Percentiles rank a stretch among this genome's conserved stretches.
phyloP scores from a whole-genome alignment of 1,140 invertebrate species.

The Leptinotarsa lineolata region DNA sequence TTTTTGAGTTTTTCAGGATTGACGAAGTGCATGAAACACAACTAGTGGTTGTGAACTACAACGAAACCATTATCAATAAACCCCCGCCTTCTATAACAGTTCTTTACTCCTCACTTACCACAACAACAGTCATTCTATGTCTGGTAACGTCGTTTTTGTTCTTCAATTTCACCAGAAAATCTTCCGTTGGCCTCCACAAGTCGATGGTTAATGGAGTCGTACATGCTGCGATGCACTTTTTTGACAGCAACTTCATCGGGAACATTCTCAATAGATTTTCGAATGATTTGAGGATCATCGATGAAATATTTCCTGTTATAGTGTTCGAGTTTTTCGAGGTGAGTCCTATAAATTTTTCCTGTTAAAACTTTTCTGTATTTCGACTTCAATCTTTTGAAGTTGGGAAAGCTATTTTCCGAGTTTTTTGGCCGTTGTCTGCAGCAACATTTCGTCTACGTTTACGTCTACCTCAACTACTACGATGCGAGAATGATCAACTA shows the following conservation, averaged over 20 bases:
- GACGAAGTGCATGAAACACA: background rate
- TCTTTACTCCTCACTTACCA: background rate
- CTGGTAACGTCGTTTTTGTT: conserved; percentile 25
- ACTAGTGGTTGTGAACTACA: background rate
- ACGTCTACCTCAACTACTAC: too few relatives aligned
- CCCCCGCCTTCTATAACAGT: background rate
- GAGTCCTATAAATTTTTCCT: background rate
- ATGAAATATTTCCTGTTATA: conserved; percentile 58
- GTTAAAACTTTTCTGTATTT: too few relatives aligned
- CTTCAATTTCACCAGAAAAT: conserved; percentile 37
- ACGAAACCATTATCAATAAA: background rate
- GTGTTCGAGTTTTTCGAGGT: conserved; percentile 24
- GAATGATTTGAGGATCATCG: conserved; percentile 44
- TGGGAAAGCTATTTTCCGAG: too few relatives aligned
- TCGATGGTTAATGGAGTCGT: conserved; percentile 38
- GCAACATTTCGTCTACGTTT: too few relatives aligned
- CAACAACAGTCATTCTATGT: conserved; percentile 4
- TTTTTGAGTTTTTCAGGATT: conserved; percentile 14
- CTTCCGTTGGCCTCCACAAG: conserved; percentile 42
- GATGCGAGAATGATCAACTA: too few relatives aligned
- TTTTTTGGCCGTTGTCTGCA: too few relatives aligned
- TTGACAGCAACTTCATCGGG: conserved; percentile 47
- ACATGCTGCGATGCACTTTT: conserved; percentile 46
- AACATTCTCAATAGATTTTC: conserved; percentile 51
- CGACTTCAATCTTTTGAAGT: too few relatives aligned